Conservation (phyloP, 2,113 vertebrate genomes). For the Neolamprologus fasciatus region DNA sequence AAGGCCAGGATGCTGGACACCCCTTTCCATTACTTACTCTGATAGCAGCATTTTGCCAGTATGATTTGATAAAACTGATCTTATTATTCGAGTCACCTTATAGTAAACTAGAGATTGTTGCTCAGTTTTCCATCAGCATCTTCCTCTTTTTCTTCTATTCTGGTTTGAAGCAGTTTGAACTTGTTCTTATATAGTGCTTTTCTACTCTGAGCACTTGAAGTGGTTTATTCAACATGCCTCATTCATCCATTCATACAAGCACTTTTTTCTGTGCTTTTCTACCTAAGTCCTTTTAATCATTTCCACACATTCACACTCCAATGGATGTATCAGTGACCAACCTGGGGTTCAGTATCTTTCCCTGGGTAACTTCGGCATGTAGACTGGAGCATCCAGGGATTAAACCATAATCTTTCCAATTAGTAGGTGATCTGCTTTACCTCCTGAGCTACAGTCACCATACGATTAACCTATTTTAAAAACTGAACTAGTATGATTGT, state of each 20-base stretch:
- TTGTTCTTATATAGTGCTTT: background rate
- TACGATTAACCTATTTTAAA: too few species aligned
- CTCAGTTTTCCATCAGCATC: background rate
- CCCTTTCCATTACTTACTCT: background rate
- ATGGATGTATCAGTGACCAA: background rate
- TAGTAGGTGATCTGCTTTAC: background rate
- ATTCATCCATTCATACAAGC: background rate
- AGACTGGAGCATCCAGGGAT: background rate
- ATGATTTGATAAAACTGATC: background rate
- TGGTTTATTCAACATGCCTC: background rate
- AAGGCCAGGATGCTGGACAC: background rate
- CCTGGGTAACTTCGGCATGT: background rate
- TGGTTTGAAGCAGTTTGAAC: background rate
- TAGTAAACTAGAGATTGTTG: background rate
- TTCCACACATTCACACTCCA: background rate
- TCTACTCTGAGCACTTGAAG: background rate
- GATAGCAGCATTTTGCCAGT: background rate
- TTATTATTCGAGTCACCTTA: background rate
- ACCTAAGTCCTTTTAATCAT: background rate
- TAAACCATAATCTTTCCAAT: background rate
- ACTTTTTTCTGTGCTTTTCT: background rate
- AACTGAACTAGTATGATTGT: too few species aligned
- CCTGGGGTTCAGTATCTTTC: background rate
- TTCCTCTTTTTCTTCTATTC: background rate
- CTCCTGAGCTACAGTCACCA: too few species aligned